Conservation (phyloP, 2,888 invertebrate species). For the Deilephila elpenor region DNA sequence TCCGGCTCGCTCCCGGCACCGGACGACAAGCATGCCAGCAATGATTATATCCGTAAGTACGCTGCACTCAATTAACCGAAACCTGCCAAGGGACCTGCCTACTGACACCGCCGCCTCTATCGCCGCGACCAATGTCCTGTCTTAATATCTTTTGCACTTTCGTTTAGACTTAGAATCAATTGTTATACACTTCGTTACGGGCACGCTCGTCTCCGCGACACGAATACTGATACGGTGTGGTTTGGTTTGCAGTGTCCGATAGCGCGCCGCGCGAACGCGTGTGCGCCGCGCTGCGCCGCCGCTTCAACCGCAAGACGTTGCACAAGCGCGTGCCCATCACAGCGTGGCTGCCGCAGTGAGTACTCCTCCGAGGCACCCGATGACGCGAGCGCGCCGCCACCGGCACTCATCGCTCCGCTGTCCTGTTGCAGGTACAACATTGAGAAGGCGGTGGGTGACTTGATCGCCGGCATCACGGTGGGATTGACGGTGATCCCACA, state of each 20-base stretch:
- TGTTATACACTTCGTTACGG: neutral
- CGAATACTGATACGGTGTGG: neutral
- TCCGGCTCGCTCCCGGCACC: constrained; percentile 77
- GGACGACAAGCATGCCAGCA: constrained; percentile 81
- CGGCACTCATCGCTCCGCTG: neutral
- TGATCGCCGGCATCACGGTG: constrained; percentile 96
- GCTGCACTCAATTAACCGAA: neutral
- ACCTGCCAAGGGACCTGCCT: too few species aligned
- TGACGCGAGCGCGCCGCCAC: neutral
- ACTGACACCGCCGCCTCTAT: too few species aligned
- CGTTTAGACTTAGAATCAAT: neutral
- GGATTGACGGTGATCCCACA: constrained; percentile 97
- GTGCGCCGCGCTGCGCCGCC: constrained; percentile 73
- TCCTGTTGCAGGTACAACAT: constrained; percentile 82
- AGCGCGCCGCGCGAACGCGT: constrained; percentile 65
- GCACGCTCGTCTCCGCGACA: neutral
- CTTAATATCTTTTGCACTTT: too few species aligned
- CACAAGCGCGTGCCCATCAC: constrained; percentile 90
- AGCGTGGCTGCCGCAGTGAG: constrained; percentile 88
- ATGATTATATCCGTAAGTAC: constrained; percentile 78
- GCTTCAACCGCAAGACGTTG: constrained; percentile 88
- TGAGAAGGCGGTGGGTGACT: constrained; percentile 91
- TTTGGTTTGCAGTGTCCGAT: constrained; percentile 76
- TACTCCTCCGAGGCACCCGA: constrained; percentile 34
- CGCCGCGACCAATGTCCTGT: too few species aligned